Conservation (phyloP, 2,113 vertebrate species). For the Callopanchax toddi region DNA sequence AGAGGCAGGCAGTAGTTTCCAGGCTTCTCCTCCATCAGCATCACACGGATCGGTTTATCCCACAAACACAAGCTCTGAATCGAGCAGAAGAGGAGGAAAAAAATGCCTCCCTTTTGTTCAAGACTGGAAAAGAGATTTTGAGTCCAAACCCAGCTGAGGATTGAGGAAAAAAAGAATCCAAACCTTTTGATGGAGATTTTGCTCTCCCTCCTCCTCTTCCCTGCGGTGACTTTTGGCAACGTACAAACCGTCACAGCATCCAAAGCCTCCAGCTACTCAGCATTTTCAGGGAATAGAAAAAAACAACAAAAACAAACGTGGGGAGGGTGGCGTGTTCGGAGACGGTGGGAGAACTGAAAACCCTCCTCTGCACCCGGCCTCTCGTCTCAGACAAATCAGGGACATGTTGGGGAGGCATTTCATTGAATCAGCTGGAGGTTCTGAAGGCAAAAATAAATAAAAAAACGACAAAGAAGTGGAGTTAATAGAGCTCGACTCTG, state of each 20-base stretch:
- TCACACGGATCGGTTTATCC: constrained; percentile 77
- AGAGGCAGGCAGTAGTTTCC: constrained; percentile 72
- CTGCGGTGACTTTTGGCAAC: constrained; percentile 76
- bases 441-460: constrained; percentile 53
- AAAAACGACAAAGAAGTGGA: not conserved
- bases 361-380: constrained; percentile 14
- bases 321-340: constrained; percentile 46
- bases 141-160: constrained; percentile 68
- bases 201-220: constrained; percentile 57
- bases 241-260: constrained; percentile 62
- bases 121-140: constrained; percentile 68
- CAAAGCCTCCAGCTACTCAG: constrained; percentile 72
- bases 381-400: constrained; percentile 15
- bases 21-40: constrained; percentile 74
- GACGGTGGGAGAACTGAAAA: constrained; percentile 18
- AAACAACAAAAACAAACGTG: constrained; percentile 5
- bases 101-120: constrained; percentile 61
- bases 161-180: constrained; percentile 71
- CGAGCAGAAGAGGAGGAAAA: constrained; percentile 44
- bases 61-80: constrained; percentile 77
- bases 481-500: constrained; percentile 12
- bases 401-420: constrained; percentile 57
- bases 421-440: constrained; percentile 52
- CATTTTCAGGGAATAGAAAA: constrained; percentile 60
- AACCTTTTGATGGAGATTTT: constrained; percentile 75